phyloP scores from a whole-genome alignment of 23 tunicate species.

The Styela plicata region DNA sequence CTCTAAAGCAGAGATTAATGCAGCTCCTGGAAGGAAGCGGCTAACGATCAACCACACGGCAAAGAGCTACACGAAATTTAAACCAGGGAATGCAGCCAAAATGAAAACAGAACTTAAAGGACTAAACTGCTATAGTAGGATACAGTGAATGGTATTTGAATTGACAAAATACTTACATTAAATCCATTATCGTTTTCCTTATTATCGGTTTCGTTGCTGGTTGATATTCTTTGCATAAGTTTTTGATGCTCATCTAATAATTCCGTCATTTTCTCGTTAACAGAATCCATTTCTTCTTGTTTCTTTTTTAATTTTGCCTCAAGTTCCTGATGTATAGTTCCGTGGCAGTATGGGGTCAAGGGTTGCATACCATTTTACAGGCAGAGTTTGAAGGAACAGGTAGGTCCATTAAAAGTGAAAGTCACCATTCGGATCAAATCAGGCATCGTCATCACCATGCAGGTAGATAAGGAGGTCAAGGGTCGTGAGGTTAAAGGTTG shows the following conservation, averaged over 20 bases:
- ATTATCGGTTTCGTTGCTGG: not conserved
- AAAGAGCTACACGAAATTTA: too few species aligned
- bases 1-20: too few species aligned
- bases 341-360: conserved; percentile 1
- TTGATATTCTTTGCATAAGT: not conserved
- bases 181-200: not conserved
- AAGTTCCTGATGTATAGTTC: not conserved
- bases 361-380: not conserved
- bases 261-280: not conserved
- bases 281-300: conserved; percentile 4
- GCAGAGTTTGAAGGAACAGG: not conserved
- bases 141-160: too few species aligned
- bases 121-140: too few species aligned
- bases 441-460: conserved; percentile 8
- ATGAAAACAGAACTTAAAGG: too few species aligned
- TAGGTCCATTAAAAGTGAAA: not conserved
- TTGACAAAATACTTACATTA: not conserved
- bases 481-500: not conserved
- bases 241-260: not conserved
- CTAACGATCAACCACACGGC: too few species aligned
- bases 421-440: conserved; percentile 8
- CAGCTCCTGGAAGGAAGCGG: too few species aligned
- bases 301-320: not conserved
- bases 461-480: not conserved
- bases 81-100: too few species aligned